Conservation (phyloP, 2,888 invertebrate genomes). For the Trissonchulus sp. region DNA sequence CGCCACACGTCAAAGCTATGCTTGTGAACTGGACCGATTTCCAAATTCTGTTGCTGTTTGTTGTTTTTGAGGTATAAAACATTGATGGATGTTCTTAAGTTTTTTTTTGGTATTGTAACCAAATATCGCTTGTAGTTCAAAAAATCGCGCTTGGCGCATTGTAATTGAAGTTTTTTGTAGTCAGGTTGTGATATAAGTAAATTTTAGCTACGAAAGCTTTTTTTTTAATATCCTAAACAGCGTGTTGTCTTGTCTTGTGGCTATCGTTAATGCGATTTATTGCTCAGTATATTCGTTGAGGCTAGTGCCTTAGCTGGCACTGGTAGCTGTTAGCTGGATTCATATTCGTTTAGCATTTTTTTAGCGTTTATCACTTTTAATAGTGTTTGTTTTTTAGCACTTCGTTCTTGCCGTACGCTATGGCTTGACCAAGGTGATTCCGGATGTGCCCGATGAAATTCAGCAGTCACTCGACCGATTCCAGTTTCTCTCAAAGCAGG, state of each 20-base stretch:
- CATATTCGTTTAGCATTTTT: too few species aligned
- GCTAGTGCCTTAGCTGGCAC: too few species aligned
- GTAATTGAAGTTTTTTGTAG: too few species aligned
- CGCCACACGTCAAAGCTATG: slow-evolving; percentile 57
- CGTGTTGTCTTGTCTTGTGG: too few species aligned
- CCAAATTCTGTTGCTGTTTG: slow-evolving; percentile 62
- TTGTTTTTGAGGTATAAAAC: slow-evolving; percentile 61
- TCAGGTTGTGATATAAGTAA: too few species aligned
- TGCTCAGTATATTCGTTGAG: too few species aligned
- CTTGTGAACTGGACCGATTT: slow-evolving; percentile 35
- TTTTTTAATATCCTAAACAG: not conserved
- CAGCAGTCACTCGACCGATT: slow-evolving; percentile 38
- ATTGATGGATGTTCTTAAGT: not conserved
- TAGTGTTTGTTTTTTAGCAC: slow-evolving; percentile 54
- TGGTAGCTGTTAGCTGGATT: too few species aligned
- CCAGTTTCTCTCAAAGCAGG: slow-evolving; percentile 21
- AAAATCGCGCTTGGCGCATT: too few species aligned
- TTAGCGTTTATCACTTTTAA: too few species aligned
- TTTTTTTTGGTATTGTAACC: slow-evolving; percentile 9
- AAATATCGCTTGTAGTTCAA: not conserved
- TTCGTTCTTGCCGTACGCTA: slow-evolving; percentile 63
- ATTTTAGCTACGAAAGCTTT: too few species aligned
- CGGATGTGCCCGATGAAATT: slow-evolving; percentile 61
- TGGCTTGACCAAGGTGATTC: slow-evolving; percentile 64
- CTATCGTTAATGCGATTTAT: too few species aligned